Evolutionary conservation across 2,888 invertebrate species (phyloP), one percentile per base, ranked within the genome.

Genomic region (Oligia fasciuncula): DNA sequence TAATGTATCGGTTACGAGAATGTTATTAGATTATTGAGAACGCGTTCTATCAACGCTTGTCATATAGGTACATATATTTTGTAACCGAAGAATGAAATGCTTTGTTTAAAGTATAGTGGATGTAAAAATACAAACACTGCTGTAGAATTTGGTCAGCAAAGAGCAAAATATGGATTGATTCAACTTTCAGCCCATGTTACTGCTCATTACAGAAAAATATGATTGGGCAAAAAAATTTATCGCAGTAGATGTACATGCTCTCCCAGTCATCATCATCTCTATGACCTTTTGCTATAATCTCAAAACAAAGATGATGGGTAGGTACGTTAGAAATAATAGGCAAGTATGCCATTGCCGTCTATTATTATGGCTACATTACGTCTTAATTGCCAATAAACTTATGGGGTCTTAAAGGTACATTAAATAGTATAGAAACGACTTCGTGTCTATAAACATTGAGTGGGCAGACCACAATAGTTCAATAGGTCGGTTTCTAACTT

Each of bases 401-500:
- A 68, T 67, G 67, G 29, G 57, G 49, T 76, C 54, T 77, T 62
- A 65, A 43, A 43, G 29, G 68, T 60, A 71, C 65, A 62, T 86
- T 68, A 63, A 57, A 63, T 66, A 9, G 14, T 76, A 71, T 84
- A 54, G 72, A 62, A 83, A 70, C 57, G n/a, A 66, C 49, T 49
- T 75, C 51, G 72, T 77, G 29, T 65, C 73, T 8, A 62, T 75
- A 69, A 67, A 73, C 66, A 69, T 71, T 1, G 70, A 29, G 79
- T 85, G 78, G 78, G 79, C 54, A 75, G 73, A 67, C 65, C 68
- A 77, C 77, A 80, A 85, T 83, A 83, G 85, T 83, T 85, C 83
- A 85, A 85, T 88, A 80, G 79, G 83, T 83, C 78, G 78, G 70
- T 23, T 76, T 78, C 70, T 84, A 66, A 86, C 83, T 85, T 88